These are phyloP conservation scores for Grammomys dolichurus DNA, from an alignment of 2,113 vertebrate genomes.

Conservation along the genomic window DNA sequence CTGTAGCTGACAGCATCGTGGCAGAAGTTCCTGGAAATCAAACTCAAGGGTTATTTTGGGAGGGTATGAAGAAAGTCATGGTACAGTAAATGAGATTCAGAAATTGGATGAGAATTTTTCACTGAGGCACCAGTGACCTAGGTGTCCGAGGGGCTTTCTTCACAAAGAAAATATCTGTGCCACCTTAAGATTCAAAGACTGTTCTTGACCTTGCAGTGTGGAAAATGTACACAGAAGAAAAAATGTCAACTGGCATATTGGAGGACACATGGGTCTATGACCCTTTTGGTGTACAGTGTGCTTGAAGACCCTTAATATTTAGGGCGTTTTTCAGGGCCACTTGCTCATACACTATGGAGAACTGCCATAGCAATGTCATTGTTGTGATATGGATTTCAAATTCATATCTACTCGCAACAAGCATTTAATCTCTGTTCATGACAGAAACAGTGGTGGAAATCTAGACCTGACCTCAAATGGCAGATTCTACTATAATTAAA, in stretches of 20 bases:
- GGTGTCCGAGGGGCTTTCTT: constrained; percentile 91
- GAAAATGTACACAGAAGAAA: constrained; percentile 92
- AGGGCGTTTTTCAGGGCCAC: constrained; percentile 91
- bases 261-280: constrained; percentile 90
- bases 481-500: constrained; percentile 86
- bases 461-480: constrained; percentile 84
- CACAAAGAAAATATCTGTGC: constrained; percentile 91
- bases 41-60: constrained; percentile 82
- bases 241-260: constrained; percentile 92
- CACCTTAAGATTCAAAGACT: constrained; percentile 93
- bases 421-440: constrained; percentile 90
- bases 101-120: constrained; percentile 84
- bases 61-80: constrained; percentile 82
- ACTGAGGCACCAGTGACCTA: constrained; percentile 90
- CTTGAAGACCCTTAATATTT: constrained; percentile 92
- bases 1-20: constrained; percentile 89
- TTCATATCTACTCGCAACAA: constrained; percentile 91
- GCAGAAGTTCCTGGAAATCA: constrained; percentile 84
- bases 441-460: constrained; percentile 87
- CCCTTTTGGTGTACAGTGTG: constrained; percentile 93
- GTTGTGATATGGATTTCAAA: constrained; percentile 91
- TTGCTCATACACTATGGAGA: constrained; percentile 91
- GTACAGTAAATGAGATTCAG: constrained; percentile 79
- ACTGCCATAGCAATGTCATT: constrained; percentile 89
- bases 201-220: constrained; percentile 92